Evolutionary conservation across 2,113 vertebrate genomes (phyloP).

Genomic region (Larimichthys crocea): DNA sequence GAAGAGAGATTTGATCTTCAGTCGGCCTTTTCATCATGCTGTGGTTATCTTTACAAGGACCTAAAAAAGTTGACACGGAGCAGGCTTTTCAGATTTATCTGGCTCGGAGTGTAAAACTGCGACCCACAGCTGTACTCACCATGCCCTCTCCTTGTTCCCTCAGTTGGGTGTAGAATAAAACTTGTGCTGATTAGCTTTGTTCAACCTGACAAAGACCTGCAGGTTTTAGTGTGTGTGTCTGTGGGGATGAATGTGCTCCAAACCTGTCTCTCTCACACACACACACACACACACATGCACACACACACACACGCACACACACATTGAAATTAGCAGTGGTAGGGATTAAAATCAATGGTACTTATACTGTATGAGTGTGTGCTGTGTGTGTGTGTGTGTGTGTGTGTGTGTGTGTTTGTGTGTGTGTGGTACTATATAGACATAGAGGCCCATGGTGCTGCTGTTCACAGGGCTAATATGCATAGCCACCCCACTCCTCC

Average conservation of each 20-base stretch:
- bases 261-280: background rate
- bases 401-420: conserved; percentile 24
- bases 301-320: background rate
- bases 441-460: background rate
- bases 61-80: too few relatives aligned
- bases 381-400: background rate
- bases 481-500: conserved; percentile 20
- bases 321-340: conserved; percentile 43
- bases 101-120: background rate
- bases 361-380: conserved; percentile 3
- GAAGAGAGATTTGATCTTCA: too few relatives aligned
- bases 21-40: too few relatives aligned
- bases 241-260: background rate
- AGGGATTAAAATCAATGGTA: conserved; percentile 38
- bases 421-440: conserved; percentile 20
- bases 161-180: background rate
- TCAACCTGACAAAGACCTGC: conserved; percentile 5
- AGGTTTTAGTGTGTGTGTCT: background rate
- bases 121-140: background rate
- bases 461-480: conserved; percentile 41
- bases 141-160: background rate
- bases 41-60: too few relatives aligned
- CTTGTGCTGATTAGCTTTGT: background rate
- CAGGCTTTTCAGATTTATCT: too few relatives aligned
- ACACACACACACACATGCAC: background rate